Evolutionary conservation across 1,140 invertebrate species (phyloP).

Genomic region (Papilio dardanus): DNA sequence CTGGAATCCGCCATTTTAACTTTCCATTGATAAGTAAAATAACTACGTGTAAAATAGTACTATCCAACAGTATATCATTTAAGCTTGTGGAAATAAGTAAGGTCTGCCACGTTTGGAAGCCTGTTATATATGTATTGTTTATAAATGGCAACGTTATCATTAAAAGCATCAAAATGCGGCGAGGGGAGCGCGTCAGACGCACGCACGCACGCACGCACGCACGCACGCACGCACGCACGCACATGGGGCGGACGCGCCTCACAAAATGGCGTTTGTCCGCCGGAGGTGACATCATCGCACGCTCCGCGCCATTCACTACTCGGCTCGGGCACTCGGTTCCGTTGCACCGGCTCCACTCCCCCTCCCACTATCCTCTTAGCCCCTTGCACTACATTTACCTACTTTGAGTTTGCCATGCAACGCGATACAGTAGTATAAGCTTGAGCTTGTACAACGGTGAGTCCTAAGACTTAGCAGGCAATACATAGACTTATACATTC

Average conservation of each 20-base stretch:
- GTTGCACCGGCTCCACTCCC: slow-evolving; percentile 48
- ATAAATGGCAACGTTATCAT: too few species aligned
- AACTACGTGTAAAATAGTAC: too few species aligned
- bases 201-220: background rate
- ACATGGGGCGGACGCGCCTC: slow-evolving; percentile 47
- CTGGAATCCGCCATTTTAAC: too few species aligned
- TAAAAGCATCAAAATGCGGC: background rate
- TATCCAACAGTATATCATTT: too few species aligned
- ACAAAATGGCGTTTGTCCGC: slow-evolving; percentile 70
- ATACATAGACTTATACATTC: too few species aligned
- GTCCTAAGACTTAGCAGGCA: too few species aligned
- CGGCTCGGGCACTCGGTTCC: slow-evolving; percentile 53
- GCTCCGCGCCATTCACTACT: slow-evolving; percentile 69
- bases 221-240: slow-evolving; percentile 39
- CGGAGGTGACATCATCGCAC: slow-evolving; percentile 69
- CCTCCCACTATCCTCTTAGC: slow-evolving; percentile 31
- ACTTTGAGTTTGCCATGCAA: slow-evolving; percentile 44
- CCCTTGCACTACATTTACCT: slow-evolving; percentile 38
- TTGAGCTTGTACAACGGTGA: too few species aligned
- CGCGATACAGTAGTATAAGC: too few species aligned
- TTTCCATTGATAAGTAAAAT: too few species aligned
- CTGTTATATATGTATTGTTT: too few species aligned
- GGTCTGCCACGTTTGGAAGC: too few species aligned
- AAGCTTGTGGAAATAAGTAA: too few species aligned
- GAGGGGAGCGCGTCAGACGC: background rate